Conservation (phyloP, 2,888 invertebrate genomes). For the Rotaria sp. region DNA sequence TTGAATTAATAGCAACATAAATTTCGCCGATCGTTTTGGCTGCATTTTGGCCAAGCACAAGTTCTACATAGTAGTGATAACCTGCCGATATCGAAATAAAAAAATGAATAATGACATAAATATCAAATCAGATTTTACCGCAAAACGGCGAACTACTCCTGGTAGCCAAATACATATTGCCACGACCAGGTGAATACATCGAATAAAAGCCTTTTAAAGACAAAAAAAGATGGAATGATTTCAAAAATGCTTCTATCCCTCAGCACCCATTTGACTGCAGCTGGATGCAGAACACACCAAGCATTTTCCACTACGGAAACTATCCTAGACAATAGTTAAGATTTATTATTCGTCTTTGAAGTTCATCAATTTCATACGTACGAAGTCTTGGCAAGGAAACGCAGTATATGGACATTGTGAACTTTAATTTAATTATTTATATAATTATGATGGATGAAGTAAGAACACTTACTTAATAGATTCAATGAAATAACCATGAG, state of each 20-base stretch:
- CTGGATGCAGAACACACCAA: neutral
- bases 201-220: neutral
- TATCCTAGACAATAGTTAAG: neutral
- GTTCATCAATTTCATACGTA: neutral
- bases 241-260: neutral
- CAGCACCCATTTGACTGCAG: neutral
- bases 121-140: neutral
- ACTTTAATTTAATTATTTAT: neutral
- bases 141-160: neutral
- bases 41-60: neutral
- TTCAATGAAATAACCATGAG: neutral
- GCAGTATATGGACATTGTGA: neutral
- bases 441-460: neutral
- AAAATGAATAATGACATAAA: neutral
- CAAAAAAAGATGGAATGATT: too few relatives aligned
- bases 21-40: neutral
- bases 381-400: neutral
- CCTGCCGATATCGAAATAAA: neutral
- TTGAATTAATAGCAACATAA: neutral
- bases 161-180: neutral
- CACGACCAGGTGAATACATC: neutral
- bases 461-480: neutral
- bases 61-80: neutral
- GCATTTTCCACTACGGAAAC: neutral
- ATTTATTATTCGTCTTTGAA: neutral